phyloP scores from a whole-genome alignment of 2,113 vertebrate genomes.

The Amazona guildingii region DNA sequence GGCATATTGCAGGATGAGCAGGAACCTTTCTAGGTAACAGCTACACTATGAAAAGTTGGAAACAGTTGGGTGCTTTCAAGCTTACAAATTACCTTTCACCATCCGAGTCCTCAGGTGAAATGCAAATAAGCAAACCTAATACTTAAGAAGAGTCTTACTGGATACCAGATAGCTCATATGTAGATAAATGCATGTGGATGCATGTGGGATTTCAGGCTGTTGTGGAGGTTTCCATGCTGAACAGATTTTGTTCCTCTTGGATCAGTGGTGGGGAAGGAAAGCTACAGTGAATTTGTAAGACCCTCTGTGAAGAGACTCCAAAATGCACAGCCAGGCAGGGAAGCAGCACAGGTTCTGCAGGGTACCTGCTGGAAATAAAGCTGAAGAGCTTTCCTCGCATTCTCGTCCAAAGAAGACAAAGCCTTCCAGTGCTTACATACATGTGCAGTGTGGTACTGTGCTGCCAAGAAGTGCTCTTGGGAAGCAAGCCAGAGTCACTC shows the following conservation, averaged over 20 bases:
- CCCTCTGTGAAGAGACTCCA: neutral
- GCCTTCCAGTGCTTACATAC: neutral
- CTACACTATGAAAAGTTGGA: neutral
- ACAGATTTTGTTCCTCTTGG: slow-evolving; percentile 1
- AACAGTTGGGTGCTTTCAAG: neutral
- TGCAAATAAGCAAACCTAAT: neutral
- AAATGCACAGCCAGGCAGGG: neutral
- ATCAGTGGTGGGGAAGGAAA: neutral
- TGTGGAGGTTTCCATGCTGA: neutral
- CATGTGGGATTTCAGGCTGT: neutral
- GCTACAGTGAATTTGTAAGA: neutral
- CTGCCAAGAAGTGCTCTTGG: neutral
- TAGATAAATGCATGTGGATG: neutral
- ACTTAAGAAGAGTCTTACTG: neutral
- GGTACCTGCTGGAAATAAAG: neutral
- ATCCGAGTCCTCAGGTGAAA: neutral
- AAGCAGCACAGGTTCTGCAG: neutral
- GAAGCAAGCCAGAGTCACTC: neutral
- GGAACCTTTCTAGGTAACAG: neutral
- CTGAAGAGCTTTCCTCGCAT: neutral
- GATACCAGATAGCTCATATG: neutral
- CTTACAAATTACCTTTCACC: neutral
- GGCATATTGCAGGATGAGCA: neutral
- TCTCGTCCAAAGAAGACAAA: neutral
- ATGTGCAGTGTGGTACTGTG: neutral